Conservation (phyloP, 2,797 vertebrate genomes). For the Novumbra hubbsi region DNA sequence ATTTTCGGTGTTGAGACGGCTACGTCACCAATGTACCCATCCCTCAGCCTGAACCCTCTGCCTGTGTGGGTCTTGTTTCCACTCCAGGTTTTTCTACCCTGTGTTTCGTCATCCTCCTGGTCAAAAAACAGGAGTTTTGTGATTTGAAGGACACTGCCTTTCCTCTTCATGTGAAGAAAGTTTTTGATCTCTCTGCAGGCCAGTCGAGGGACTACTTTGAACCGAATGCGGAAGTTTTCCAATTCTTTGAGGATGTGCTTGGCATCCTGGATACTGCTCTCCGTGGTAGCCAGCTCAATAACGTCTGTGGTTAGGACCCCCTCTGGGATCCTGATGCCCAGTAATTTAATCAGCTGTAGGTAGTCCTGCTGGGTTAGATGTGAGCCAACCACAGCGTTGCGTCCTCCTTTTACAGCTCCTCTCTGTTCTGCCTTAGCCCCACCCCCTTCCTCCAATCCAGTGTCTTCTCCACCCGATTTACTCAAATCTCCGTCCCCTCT, state of each 20-base stretch:
- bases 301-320: conserved; percentile 31
- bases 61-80: conserved; percentile 12
- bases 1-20: conserved; percentile 33
- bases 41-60: conserved; percentile 34
- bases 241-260: conserved; percentile 24
- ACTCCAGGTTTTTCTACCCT: conserved; percentile 15
- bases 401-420: background rate
- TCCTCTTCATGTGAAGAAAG: conserved; percentile 15
- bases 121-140: conserved; percentile 39
- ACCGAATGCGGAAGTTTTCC: conserved; percentile 21
- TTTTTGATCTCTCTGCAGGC: conserved; percentile 29
- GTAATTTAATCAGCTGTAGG: conserved; percentile 28
- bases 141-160: conserved; percentile 19
- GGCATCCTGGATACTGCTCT: conserved; percentile 19
- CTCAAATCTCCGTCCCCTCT: background rate
- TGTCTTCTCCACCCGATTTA: background rate
- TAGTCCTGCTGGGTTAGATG: conserved; percentile 22
- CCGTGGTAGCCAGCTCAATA: conserved; percentile 16
- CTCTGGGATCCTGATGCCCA: conserved; percentile 32
- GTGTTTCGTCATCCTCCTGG: conserved; percentile 3
- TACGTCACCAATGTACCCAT: conserved; percentile 21
- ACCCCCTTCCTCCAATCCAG: background rate
- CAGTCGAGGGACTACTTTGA: conserved; percentile 31
- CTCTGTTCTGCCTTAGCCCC: background rate
- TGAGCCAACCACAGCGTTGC: background rate